Evolutionary conservation across 2,888 invertebrate species (phyloP).

Genomic region (Oxystoma pomonae): DNA sequence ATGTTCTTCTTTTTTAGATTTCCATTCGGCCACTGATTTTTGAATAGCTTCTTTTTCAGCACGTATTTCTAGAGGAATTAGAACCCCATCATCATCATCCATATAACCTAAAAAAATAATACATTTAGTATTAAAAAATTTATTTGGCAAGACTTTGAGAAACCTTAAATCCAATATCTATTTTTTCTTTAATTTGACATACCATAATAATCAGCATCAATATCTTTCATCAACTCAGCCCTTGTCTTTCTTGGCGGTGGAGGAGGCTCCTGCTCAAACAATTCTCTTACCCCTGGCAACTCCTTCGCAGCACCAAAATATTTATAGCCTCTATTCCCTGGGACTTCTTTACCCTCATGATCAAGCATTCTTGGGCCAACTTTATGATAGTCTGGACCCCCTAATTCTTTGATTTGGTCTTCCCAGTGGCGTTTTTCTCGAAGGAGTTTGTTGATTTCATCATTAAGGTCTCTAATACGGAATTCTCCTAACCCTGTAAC

Average conservation of each 20-base stretch:
- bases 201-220: constrained; percentile 99
- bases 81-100: constrained; percentile 96
- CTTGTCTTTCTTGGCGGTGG: constrained; percentile 87
- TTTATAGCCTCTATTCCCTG: constrained; percentile 96
- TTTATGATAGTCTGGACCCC: constrained; percentile 90
- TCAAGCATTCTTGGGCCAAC: constrained; percentile 92
- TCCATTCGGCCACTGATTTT: constrained; percentile 69
- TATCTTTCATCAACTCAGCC: constrained; percentile 95
- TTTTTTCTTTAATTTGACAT: no score
- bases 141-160: neutral
- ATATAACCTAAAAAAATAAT: constrained; percentile 55
- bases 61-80: constrained; percentile 81
- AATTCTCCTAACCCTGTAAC: constrained; percentile 90
- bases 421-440: constrained; percentile 98
- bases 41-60: constrained; percentile 67
- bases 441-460: constrained; percentile 97
- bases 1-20: constrained; percentile 57
- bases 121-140: neutral
- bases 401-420: constrained; percentile 88
- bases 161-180: neutral
- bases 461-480: constrained; percentile 94
- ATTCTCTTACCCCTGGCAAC: constrained; percentile 92
- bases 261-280: constrained; percentile 95
- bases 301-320: constrained; percentile 99
- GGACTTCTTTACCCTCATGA: constrained; percentile 90